Evolutionary conservation across 2,797 vertebrate genomes (phyloP).

Genomic region (Pipistrellus pipistrellus): DNA sequence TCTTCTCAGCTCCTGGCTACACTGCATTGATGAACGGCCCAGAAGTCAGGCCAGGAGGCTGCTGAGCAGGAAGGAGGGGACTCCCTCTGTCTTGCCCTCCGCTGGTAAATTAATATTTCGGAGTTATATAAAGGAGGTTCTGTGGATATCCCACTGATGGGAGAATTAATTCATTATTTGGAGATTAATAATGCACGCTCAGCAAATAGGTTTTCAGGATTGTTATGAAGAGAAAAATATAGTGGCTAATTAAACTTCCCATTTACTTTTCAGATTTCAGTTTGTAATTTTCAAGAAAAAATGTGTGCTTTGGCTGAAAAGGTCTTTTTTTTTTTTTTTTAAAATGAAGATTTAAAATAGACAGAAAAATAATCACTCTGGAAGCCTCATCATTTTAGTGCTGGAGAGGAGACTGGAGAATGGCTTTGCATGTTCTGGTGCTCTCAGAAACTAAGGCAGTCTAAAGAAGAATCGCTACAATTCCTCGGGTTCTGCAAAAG

Average conservation of each 20-base stretch:
- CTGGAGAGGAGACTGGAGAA: neutral
- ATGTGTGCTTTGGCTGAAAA: neutral
- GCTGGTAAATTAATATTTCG: conserved; percentile 68
- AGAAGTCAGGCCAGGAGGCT: conserved; percentile 29
- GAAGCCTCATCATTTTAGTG: neutral
- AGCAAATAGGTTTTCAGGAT: conserved; percentile 18
- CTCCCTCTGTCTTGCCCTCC: neutral
- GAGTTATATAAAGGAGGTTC: conserved; percentile 37
- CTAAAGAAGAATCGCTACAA: neutral
- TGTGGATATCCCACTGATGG: conserved; percentile 17
- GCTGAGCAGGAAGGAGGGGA: neutral
- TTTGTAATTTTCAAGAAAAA: conserved; percentile 17
- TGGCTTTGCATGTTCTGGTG: neutral
- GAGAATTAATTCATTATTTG: conserved; percentile 74
- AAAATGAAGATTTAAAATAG: neutral
- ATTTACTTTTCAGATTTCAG: conserved; percentile 43
- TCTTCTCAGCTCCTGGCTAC: neutral
- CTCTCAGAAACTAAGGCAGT: neutral
- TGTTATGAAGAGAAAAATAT: conserved; percentile 24
- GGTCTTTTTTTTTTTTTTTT: neutral
- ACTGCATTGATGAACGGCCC: neutral
- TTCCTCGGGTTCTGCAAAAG: neutral
- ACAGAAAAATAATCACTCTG: neutral
- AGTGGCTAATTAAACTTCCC: conserved; percentile 41
- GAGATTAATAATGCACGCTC: conserved; percentile 45